Evolutionary conservation across 1,140 invertebrate species (phyloP).

Genomic region (Eurosta solidaginis): DNA sequence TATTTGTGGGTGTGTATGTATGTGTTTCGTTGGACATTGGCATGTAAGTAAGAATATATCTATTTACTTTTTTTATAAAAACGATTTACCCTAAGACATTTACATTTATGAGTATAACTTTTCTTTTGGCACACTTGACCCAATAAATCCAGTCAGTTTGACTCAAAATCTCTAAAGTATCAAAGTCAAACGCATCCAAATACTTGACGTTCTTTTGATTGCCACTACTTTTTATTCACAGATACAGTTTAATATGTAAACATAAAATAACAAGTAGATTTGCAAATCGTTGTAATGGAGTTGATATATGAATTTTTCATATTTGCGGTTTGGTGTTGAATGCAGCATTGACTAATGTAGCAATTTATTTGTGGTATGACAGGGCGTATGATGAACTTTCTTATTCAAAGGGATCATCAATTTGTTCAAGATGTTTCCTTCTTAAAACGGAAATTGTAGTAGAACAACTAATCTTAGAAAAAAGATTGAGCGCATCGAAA

Average conservation of each 20-base stretch:
- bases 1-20: background rate
- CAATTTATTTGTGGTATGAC: background rate
- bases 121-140: constrained; percentile 15
- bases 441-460: too few species aligned
- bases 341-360: background rate
- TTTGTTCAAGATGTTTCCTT: too few species aligned
- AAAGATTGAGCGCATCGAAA: too few species aligned
- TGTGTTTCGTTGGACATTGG: background rate
- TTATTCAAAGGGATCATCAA: too few species aligned
- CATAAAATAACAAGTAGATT: background rate
- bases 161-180: constrained; percentile 1
- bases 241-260: background rate
- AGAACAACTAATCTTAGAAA: too few species aligned
- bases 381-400: constrained; percentile 10
- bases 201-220: constrained; percentile 14
- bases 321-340: background rate
- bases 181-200: constrained; percentile 12
- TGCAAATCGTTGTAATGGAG: too few species aligned
- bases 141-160: constrained; percentile 18
- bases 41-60: background rate
- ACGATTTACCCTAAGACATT: too few species aligned
- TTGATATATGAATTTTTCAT: background rate
- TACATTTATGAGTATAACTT: constrained; percentile 1
- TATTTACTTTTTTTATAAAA: too few species aligned
- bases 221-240: background rate